Conservation (phyloP, 2,113 vertebrate genomes). For the pig (Sus scrofa) region DNA sequence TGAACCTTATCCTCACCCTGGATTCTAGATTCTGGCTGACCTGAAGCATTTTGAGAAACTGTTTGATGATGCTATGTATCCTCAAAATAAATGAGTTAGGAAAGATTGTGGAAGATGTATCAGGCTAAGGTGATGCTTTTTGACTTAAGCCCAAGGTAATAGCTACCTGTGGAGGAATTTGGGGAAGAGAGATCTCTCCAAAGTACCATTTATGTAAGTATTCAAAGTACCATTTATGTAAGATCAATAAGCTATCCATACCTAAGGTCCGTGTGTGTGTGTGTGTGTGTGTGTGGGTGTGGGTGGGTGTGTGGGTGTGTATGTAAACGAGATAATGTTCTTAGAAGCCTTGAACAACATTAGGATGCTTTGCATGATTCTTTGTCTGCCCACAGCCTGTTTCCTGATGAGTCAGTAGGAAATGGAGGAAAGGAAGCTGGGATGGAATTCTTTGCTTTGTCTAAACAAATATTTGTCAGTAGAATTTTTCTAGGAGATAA, state of each 20-base stretch:
- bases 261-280: background rate
- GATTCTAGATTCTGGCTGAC: background rate
- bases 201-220: background rate
- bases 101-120: background rate
- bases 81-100: background rate
- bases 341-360: background rate
- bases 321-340: background rate
- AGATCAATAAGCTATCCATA: background rate
- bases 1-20: background rate
- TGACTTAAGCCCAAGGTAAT: background rate
- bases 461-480: background rate
- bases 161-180: background rate
- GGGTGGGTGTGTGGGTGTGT: rapidly evolving
- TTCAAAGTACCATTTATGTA: background rate
- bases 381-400: background rate
- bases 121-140: background rate
- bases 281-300: rapidly evolving
- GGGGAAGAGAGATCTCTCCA: background rate
- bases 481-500: background rate
- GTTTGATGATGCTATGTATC: background rate
- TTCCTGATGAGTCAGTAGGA: background rate
- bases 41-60: background rate
- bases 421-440: background rate
- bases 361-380: background rate
- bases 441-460: background rate